Base-by-base conservation (phyloP, 2,888 invertebrate genomes). In the Muschampia plurimacula region DNA sequence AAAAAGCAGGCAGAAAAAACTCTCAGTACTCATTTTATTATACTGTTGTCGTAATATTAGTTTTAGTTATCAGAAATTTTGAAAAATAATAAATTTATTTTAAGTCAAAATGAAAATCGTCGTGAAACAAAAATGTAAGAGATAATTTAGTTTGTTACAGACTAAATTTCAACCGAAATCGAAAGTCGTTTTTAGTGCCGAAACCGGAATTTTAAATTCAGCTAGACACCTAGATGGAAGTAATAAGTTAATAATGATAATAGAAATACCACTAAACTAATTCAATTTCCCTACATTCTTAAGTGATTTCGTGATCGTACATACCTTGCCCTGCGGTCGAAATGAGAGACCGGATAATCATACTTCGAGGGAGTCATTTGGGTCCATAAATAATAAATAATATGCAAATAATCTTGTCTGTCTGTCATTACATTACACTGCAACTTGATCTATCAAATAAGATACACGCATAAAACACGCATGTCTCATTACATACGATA, bases 361-460 rank as follows among this genome's bases (percentile, higher is more conserved):
- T 65, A 65, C 46, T 49, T 66, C 67, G 52, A 60, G 64, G 66
- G 73, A 68, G 72, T 77, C 62, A 78, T 78, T 78, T 77, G 59
- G 72, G 66, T 41, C 71, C 74, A 75, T 78, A 77, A 77, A 77
- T 74, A 75, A 74, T 74, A 64, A 71, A 76, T 75, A 69, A 66
- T 65, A 72, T 15, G 59, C 66, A 62, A 72, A 72, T 72, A 67
- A 72, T 72, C 67, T 67, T 44, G 62, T 60, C 46, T 44, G 71
- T 52, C 59, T 71, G 67, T 72, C 72, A 72, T 72, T 72, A 72
- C 67, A 13, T 55, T 55, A 22, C 52, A 39, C 5, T 22, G 28
- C 64, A 44, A 15, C 64, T 49, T 57, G 65, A 52, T 32, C 36
- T 64, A 44, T 44, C 36, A 64, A 44, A 28, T 41, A 39, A 41